These are phyloP conservation scores for Nemurella pictetii DNA, from an alignment of 2,888 invertebrate genomes.

Conservation along the genomic window DNA sequence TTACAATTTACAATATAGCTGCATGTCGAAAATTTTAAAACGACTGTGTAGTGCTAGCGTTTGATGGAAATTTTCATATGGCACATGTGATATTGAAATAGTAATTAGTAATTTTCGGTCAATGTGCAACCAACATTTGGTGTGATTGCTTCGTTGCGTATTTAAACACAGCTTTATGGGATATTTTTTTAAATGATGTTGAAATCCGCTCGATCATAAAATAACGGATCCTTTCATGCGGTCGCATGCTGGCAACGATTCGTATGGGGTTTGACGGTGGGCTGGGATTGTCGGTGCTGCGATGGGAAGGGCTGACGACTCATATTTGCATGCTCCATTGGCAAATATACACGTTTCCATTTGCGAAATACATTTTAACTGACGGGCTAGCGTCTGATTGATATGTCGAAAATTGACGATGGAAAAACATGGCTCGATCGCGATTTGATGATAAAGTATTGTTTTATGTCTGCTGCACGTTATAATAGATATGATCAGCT, in stretches of 20 bases:
- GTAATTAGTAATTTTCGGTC: neutral
- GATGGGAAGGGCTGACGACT: neutral
- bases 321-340: neutral
- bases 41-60: neutral
- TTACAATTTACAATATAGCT: no score
- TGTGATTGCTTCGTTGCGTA: neutral
- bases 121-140: neutral
- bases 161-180: neutral
- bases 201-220: neutral
- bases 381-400: neutral
- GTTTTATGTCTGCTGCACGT: neutral
- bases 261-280: neutral
- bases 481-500: neutral
- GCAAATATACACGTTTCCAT: neutral
- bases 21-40: no score
- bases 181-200: neutral
- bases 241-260: neutral
- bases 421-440: neutral
- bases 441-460: neutral
- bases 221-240: neutral
- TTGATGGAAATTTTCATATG: neutral
- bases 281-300: neutral
- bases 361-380: neutral
- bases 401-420: neutral
- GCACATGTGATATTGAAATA: neutral